Conservation (phyloP, 2,888 invertebrate genomes). For the Leptinotarsa haldemani region DNA sequence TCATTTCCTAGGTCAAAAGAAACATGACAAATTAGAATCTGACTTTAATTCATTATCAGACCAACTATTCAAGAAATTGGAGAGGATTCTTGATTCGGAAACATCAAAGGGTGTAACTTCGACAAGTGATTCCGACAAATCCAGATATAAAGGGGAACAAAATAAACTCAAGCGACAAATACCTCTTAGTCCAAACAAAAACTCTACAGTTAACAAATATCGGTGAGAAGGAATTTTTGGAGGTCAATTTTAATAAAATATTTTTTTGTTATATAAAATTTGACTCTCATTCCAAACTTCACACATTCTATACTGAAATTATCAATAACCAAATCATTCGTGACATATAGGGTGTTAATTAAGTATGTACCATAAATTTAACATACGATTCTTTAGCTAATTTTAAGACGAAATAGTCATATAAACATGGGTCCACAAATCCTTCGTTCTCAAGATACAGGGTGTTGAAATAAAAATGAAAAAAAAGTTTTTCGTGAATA, state of each 20-base stretch:
- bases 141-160: slow-evolving; percentile 24
- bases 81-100: slow-evolving; percentile 48
- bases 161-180: neutral
- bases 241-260: neutral
- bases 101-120: slow-evolving; percentile 37
- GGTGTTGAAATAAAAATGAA: no score
- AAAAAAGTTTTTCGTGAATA: no score
- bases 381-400: no score
- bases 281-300: neutral
- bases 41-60: slow-evolving; percentile 42
- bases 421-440: no score
- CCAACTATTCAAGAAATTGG: slow-evolving; percentile 46
- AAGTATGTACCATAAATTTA: no score
- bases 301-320: no score
- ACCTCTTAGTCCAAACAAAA: neutral
- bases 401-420: no score
- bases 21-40: slow-evolving; percentile 30
- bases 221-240: neutral
- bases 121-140: slow-evolving; percentile 30
- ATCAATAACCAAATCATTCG: no score
- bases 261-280: neutral
- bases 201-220: neutral
- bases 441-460: no score
- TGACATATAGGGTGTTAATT: no score
- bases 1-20: slow-evolving; percentile 11